Evolutionary conservation across 2,888 invertebrate species (phyloP), one percentile per base, ranked within the genome.

Genomic region (Iphiclides podalirius): DNA sequence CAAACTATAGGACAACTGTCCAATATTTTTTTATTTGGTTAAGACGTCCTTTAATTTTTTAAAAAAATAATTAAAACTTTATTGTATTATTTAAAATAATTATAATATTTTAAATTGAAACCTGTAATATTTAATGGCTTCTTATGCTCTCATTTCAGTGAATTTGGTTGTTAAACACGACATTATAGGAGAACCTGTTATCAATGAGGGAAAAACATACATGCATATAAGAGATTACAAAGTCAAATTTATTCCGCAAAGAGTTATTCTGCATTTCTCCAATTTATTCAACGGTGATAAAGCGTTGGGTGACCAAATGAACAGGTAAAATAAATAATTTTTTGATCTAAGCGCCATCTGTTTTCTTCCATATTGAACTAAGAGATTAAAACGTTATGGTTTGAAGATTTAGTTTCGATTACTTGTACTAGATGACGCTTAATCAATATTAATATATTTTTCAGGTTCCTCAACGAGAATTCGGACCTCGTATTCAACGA

Each of bases 201-300:
- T 87, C 12, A 90, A 90, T 26, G 90, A 93, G 53, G 93, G 93
- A 0, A 85, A 91, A 48, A 90, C 84, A 0, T 94, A 90, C 71
- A 90, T 93, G 90, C 91, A 90, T 63, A 79, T 93, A 1, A 88
- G 86, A 28, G 91, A 92, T 34, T 94, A 93, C 68, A 80, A 77
- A 0, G 90, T 94, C 1, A 90, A 90, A 44, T 91, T 94, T 63
- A 71, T 86, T 1, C 94, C 94, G 0, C 84, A 91, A 59, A 82
- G 79, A 17, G 92, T 94, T 0, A 67, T 79, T 1, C 82, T 92
- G 58, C 66, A 91, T 48, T 94, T 94, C 65, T 90, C 92, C 23
- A 94, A 94, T 66, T 87, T 94, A 0, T 94, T 92, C 72, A 88
- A 90, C 44, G 92, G 91, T 0, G 92, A 93, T 67, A 86, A 87